Percentiles rank a stretch among this genome's conserved stretches.
These are phyloP conservation scores for Cyphomyrus plagiostoma DNA, from an alignment of 2,113 vertebrate species.

Conservation along the genomic window DNA sequence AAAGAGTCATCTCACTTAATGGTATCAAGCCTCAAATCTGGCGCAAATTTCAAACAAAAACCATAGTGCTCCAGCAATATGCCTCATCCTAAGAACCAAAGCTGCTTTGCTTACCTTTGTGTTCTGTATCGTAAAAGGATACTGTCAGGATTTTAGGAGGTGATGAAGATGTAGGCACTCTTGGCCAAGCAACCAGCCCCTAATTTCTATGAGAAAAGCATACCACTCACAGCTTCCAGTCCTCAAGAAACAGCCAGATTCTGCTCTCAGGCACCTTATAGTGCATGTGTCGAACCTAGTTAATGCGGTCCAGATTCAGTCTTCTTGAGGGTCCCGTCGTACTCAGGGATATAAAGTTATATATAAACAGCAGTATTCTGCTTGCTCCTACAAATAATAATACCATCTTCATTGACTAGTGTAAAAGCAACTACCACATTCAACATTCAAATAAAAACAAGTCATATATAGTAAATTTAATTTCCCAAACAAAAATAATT, in stretches of 20 bases:
- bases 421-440: neutral
- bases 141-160: neutral
- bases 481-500: neutral
- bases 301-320: neutral
- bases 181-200: neutral
- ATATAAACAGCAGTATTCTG: neutral
- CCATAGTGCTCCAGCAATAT: neutral
- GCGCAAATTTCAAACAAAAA: neutral
- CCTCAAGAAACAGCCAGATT: neutral
- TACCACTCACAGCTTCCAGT: neutral
- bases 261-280: neutral
- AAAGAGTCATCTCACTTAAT: neutral
- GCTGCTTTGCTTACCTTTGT: neutral
- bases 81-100: neutral
- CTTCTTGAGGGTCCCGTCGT: neutral
- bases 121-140: constrained; percentile 20
- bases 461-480: neutral
- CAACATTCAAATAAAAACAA: neutral
- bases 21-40: neutral
- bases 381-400: neutral
- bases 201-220: neutral
- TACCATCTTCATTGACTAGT: neutral
- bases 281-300: neutral
- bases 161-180: neutral
- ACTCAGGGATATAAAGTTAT: neutral